phyloP scores from a whole-genome alignment of 2,797 vertebrate species.

The Sardinella longiceps region DNA sequence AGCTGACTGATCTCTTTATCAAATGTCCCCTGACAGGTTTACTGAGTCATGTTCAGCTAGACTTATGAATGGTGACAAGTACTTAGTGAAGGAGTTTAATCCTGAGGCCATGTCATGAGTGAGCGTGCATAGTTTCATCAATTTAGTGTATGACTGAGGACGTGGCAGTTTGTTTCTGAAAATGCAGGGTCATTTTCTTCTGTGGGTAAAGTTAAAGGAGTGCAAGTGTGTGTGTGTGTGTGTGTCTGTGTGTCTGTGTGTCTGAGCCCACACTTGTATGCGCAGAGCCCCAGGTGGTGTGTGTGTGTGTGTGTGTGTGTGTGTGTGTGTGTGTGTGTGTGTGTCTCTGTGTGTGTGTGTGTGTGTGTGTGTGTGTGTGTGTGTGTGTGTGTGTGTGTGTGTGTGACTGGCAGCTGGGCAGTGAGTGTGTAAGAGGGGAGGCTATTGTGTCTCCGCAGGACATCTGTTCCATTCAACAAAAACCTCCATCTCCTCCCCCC shows the following conservation, averaged over 20 bases:
- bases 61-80: no score
- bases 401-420: conserved; percentile 50
- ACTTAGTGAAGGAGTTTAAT: no score
- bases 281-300: neutral
- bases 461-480: conserved; percentile 52
- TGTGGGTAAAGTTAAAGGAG: neutral
- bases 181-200: neutral
- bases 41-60: no score
- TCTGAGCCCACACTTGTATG: no score
- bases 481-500: neutral
- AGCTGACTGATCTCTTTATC: no score
- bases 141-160: no score
- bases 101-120: no score
- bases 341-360: conserved; percentile 13
- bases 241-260: neutral
- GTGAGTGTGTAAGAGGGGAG: conserved; percentile 36
- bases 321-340: neutral
- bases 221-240: neutral
- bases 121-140: no score
- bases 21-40: no score
- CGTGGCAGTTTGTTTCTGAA: neutral
- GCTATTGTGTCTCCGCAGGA: conserved; percentile 49
- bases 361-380: conserved; percentile 39
- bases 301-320: neutral
- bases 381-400: conserved; percentile 30